Evolutionary conservation across 2,113 vertebrate species (phyloP), one percentile per base, ranked within the genome.

Genomic region (Colinus virginianus): DNA sequence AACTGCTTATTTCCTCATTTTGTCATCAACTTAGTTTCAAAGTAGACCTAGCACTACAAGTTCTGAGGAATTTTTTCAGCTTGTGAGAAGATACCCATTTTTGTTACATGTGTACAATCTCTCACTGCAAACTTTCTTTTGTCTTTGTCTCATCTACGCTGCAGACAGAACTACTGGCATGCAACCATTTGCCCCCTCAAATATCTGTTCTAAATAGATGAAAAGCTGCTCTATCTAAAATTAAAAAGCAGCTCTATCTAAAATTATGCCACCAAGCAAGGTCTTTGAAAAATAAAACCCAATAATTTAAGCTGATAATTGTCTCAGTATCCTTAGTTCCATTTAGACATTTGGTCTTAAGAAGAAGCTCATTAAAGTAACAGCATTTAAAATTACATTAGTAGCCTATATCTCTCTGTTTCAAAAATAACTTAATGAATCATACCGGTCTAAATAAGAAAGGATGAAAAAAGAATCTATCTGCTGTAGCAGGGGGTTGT

Each of bases 401-500:
- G 93, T 93, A 92, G 96, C 95, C 96, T 95, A 95, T 90, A 78
- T 91, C 91, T 88, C 95, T 95, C 83, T 95, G 84, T 88, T 93
- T 94, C 94, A 88, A 90, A 95, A 95, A 94, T 95, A 95, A 96
- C 90, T 56, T 96, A 93, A 96, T 98, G 98, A 98, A 97, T 98
- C 98, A 98, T 79, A 77, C 94, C 93, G 94, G 93, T 96, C 97
- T 94, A 98, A 98, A 97, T 97, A 98, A 97, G 94, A 66, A 63
- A 34, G 83, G 95, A 97, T 97, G 95, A 97, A 98, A 97, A 97
- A 96, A 95, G 95, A 53, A 64, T 10, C 32, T 36, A 95, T 84
- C 88, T 4, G 90, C 92, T 80, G 46, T 55, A 92, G 49, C 64
- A 68, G 70, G 93, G 95, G 98, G 97, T 97, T 97, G 96, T 96